Evolutionary conservation across 2,888 invertebrate genomes (phyloP), one percentile per base, ranked within the genome.

Genomic region (Andrena minutula): DNA sequence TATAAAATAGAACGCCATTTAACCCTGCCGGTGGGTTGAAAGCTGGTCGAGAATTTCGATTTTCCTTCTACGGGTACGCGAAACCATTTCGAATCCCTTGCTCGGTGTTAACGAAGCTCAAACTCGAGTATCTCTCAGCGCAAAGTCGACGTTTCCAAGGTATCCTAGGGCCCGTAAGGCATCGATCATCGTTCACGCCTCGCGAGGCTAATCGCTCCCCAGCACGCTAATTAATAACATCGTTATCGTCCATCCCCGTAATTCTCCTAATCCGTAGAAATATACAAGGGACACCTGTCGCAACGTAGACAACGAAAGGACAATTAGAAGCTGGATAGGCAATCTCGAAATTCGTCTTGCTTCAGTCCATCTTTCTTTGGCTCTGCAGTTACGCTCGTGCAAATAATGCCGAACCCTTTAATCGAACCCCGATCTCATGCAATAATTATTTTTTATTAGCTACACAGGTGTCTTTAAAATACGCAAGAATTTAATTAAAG

Each of bases 1-100:
- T 74, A 79, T 76, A 80, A 84, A 84, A 84, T 82, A 82, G 75
- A 82, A 73, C 61, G 75, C 23, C 58, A 61, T 71, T 73, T 30
- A 51, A 69, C 26, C 51, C 53, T 69, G 64, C 3, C 20, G 70
- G 56, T 68, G 41, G 51, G 41, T 41, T 58, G 58, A 51, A 41
- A 20, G 3, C 10, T 60, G 60, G 79, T 76, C 56, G 68, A 63
- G 53, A 79, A 83, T 77, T 61, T 63, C 56, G 61, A 71, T 73
- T 56, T 8, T n/a, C 20, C 23, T 66, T 26, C 26, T 56, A 28
- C 49, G 26, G n/a, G n/a, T 32, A 61, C 20, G 49, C 30, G 47
- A 51, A 69, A 75, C 32, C 23, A 35, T 63, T 41, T 49, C 56
- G 58, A 64, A 68, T 61, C 53, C 26, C 2, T 41, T 30, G n/a